Conservation (phyloP, 53 echinoderm and acorn worm species). For the Apostichopus leukothele region DNA sequence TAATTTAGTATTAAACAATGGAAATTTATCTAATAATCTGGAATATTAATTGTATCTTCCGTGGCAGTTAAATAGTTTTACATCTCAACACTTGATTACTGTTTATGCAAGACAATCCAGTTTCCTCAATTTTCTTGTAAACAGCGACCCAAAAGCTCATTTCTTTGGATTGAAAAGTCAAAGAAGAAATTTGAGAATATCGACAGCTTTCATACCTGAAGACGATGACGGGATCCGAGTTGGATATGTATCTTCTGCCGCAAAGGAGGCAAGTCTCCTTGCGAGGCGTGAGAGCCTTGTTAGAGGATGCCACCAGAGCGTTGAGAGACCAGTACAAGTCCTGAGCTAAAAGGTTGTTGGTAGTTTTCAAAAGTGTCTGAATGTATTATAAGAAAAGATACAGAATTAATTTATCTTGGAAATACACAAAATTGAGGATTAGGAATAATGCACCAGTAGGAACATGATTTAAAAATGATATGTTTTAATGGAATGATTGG, state of each 20-base stretch:
- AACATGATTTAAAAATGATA: too few relatives aligned
- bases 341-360: constrained; percentile 78
- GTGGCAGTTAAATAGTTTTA: too few relatives aligned
- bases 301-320: constrained; percentile 2
- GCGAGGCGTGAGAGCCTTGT: constrained; percentile 67
- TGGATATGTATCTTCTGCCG: constrained; percentile 62
- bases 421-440: too few relatives aligned
- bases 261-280: constrained; percentile 78
- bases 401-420: too few relatives aligned
- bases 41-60: too few relatives aligned
- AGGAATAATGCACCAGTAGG: too few relatives aligned
- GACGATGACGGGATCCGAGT: constrained; percentile 68
- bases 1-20: too few relatives aligned
- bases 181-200: too few relatives aligned
- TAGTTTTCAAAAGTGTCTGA: constrained; percentile 64
- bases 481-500: too few relatives aligned
- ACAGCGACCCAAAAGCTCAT: background rate
- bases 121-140: background rate
- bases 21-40: too few relatives aligned
- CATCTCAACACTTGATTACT: background rate
- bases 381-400: too few relatives aligned
- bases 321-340: constrained; percentile 84
- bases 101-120: background rate
- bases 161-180: too few relatives aligned
- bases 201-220: constrained; percentile 67